Evolutionary conservation across 1,140 invertebrate genomes (phyloP), one percentile per base, ranked within the genome.

Genomic region (Calliopsis andreniformis): DNA sequence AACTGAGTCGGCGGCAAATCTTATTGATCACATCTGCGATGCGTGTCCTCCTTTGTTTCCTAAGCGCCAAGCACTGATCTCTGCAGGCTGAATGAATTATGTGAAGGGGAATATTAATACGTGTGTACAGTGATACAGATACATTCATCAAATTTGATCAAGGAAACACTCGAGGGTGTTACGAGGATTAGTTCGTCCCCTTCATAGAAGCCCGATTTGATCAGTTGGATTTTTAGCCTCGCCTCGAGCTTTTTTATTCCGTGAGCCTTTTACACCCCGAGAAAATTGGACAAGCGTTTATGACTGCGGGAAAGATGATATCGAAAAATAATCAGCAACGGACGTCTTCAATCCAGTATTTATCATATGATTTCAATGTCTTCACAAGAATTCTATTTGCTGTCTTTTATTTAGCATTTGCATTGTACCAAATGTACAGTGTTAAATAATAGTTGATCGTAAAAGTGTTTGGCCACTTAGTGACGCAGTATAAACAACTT

Each of bases 131-230:
- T 71, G 62, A 79, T 76, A 78, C 76, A 56, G 70, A 78, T 78
- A 78, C 62, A 79, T 78, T 61, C 64, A 78, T 78, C 76, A 78
- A 78, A 78, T 78, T 78, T 78, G 76, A 78, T 78, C 76, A 78
- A 78, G 68, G 64, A 76, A 76, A 76, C 66, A 76, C 73, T 76
- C 73, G 73, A 76, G 73, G 73, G 73, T 69, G 73, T 76, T 76
- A 61, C 73, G 42, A 39, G 73, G 73, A 76, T 76, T 76, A 76
- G 30, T 68, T 58, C 56, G 45, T 69, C 66, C 73, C 73, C 73
- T 76, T 69, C 53, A 51, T 69, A 56, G 64, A 76, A 76, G 53
- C 66, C 45, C 73, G 73, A 76, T 76, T 76, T 69, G 73, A 76
- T 76, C 73, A 67, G 64, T 20, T 10, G 73, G 64, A 59, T 68